phyloP scores from a whole-genome alignment of 1,140 invertebrate genomes.

The Eumeta japonica region DNA sequence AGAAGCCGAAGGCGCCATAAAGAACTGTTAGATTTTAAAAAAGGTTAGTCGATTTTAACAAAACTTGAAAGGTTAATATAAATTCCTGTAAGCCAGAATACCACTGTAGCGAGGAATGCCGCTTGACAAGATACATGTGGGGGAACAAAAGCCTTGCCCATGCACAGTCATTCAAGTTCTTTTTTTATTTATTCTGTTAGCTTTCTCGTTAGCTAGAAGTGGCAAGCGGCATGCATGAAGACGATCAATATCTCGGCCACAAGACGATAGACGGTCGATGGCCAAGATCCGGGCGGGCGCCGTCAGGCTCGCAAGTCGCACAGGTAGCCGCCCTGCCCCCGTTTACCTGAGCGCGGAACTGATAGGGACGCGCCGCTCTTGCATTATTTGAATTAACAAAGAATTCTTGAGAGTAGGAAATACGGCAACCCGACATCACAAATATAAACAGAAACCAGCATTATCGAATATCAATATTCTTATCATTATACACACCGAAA shows the following conservation, averaged over 20 bases:
- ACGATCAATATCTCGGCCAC: too few species aligned
- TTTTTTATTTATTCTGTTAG: conserved; percentile 30
- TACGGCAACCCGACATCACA: too few species aligned
- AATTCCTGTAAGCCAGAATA: too few species aligned
- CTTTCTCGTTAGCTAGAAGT: conserved; percentile 31
- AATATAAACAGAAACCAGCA: too few species aligned
- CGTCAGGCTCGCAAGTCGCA: conserved; percentile 11
- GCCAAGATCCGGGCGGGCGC: too few species aligned
- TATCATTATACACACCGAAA: too few species aligned
- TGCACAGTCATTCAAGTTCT: conserved; percentile 44
- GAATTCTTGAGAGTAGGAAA: too few species aligned
- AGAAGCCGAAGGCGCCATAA: conserved; percentile 28
- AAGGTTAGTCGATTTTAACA: conserved; percentile 50
- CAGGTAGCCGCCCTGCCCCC: conserved; percentile 35
- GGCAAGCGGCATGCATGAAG: too few species aligned
- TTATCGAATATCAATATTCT: too few species aligned
- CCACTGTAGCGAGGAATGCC: conserved; percentile 48
- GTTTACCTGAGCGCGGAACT: conserved; percentile 35
- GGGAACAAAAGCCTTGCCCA: conserved; percentile 54
- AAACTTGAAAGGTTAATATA: too few species aligned
- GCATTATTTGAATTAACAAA: too few species aligned
- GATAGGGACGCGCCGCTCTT: conserved; percentile 37
- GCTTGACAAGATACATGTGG: conserved; percentile 48
- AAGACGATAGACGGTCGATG: too few species aligned
- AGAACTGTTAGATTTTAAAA: conserved; percentile 52